Base-by-base conservation (phyloP, 2,888 invertebrate genomes). In the Lepetodrilus schrolli region DNA sequence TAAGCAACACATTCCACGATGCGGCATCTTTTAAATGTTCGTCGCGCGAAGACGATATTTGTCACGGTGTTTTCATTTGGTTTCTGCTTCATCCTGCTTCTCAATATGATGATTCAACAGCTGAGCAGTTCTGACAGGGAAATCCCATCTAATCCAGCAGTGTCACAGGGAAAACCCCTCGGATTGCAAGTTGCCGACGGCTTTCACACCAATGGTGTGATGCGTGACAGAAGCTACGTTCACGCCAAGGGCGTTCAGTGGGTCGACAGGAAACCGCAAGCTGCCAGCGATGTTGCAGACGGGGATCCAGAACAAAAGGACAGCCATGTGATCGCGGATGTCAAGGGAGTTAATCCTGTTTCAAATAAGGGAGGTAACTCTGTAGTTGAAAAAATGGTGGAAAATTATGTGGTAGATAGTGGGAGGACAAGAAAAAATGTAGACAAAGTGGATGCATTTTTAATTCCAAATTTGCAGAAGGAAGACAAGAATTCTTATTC, bases 81-180 rank as follows among this genome's bases (percentile, higher is more conserved):
- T 5, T 72, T 38, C 49, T 72, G 65, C 48, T 66, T 72, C 13
- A 48, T 72, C 10, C 30, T 72, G 34, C 34, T 72, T 47, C 48
- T 72, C 21, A 72, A 72, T 38, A 30, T 72, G 47, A 72, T 72
- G 72, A 48, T 72, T 4, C 65, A 65, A 4, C 72, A 66, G 34
- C 43, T 72, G 3, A 65, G 43, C 43, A 47, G 8, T 13, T 38
- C 58, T 5, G 66, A 34, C 13, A 13, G 37, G 2, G 70, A 50
- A 13, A 50, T 17, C 13, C 23, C 38, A 23, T 26, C 20, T 20
- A 65, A 68, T 30, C 68, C 38, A 7, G 37, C 58, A 4, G 51
- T 20, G 38, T 43, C 43, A 17, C 20, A 30, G 30, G 47, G 21
- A 26, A 68, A 68, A 17, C 68, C 47, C 7, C 43, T 43, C 1